A percentile compares a stretch with the other conserved stretches of the same genome.
Conservation (phyloP, 1,140 invertebrate genomes). For the Dreissena polymorpha region DNA sequence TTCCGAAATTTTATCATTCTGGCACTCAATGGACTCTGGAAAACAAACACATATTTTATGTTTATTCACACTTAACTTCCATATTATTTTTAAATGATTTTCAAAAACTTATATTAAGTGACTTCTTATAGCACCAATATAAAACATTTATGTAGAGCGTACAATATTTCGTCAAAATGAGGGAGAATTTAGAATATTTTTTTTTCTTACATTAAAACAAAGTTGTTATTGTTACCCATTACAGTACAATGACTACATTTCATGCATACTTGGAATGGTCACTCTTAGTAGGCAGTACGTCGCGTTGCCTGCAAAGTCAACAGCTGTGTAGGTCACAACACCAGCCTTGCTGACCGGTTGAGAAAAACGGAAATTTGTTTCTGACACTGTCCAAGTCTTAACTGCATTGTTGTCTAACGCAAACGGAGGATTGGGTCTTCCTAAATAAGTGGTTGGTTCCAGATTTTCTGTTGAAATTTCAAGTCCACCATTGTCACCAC, state of each 20-base stretch:
- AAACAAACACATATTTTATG: neutral
- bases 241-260: too few species aligned
- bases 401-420: conserved; percentile 17
- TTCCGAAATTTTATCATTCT: conserved; percentile 9
- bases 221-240: too few species aligned
- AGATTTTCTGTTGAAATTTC: neutral
- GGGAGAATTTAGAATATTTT: too few species aligned
- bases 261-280: conserved; percentile 17
- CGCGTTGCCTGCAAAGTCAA: conserved; percentile 5
- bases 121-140: too few species aligned
- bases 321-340: neutral
- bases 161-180: too few species aligned
- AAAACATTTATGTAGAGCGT: too few species aligned
- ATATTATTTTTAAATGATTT: too few species aligned
- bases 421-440: neutral
- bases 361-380: neutral
- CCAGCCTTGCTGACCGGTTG: conserved; percentile 1
- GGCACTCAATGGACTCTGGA: conserved; percentile 31
- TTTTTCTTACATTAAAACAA: too few species aligned
- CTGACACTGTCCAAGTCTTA: neutral
- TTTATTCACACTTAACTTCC: too few species aligned
- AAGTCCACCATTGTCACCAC: neutral
- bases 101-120: too few species aligned
- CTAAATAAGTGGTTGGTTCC: too few species aligned
- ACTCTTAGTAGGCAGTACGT: neutral